Evolutionary conservation across 2,888 invertebrate genomes (phyloP).

Genomic region (Leptinotarsa juncta): DNA sequence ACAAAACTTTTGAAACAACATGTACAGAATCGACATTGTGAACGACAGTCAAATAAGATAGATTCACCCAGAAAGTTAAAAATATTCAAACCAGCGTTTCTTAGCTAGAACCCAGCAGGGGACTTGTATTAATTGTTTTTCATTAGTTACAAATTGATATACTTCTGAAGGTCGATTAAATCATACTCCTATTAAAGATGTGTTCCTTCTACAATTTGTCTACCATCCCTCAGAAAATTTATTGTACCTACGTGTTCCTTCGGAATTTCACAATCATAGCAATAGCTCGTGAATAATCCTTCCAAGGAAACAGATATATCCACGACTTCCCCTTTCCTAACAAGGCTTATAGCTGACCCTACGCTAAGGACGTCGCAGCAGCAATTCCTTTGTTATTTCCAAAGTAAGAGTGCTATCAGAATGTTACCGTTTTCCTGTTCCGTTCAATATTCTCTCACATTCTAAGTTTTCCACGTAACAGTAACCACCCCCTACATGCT

Average conservation of each 20-base stretch:
- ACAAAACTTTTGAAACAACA: too few species aligned
- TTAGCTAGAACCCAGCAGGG: too few species aligned
- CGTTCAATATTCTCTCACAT: constrained; percentile 35
- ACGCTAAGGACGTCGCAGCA: constrained; percentile 58
- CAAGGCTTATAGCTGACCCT: constrained; percentile 55
- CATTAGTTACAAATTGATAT: too few species aligned
- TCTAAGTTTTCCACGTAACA: constrained; percentile 45
- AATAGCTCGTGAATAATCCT: constrained; percentile 39
- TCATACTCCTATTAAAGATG: background rate
- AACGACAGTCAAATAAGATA: too few species aligned
- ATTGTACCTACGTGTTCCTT: background rate
- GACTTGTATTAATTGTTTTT: too few species aligned
- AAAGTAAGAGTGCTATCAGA: constrained; percentile 58
- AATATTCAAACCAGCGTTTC: too few species aligned
- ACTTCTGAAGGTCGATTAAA: too few species aligned
- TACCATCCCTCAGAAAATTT: background rate
- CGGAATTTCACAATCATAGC: background rate
- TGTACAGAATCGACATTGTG: too few species aligned
- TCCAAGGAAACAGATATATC: constrained; percentile 48
- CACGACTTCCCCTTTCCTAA: constrained; percentile 45
- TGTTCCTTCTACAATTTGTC: background rate
- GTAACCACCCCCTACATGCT: constrained; percentile 67
- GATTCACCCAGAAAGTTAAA: too few species aligned
- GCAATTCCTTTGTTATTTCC: constrained; percentile 66
- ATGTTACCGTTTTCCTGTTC: constrained; percentile 50